Evolutionary conservation across 1,140 invertebrate genomes (phyloP).

Genomic region (Arion vulgaris): DNA sequence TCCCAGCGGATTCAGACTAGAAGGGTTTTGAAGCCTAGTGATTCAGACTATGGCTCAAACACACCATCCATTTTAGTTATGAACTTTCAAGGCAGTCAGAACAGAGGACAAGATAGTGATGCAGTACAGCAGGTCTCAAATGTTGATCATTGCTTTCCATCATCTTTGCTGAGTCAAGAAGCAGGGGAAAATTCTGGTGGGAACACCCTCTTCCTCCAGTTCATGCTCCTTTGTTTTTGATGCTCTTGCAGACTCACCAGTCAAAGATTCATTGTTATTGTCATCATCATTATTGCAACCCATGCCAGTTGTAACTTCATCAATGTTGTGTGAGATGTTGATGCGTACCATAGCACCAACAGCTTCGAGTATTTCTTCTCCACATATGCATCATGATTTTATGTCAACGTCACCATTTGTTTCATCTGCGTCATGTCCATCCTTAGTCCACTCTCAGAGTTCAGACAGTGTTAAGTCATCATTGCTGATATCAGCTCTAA

Average conservation of each 20-base stretch:
- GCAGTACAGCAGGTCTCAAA: background rate
- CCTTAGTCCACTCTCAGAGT: background rate
- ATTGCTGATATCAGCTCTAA: background rate
- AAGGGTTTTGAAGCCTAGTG: background rate
- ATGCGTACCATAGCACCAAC: background rate
- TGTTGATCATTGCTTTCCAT: background rate
- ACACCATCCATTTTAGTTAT: background rate
- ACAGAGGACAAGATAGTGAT: background rate
- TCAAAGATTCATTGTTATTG: constrained; percentile 6
- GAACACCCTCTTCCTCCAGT: background rate
- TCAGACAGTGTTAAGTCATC: background rate
- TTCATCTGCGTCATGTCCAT: background rate
- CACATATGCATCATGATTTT: too few species aligned
- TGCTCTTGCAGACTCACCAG: constrained; percentile 17
- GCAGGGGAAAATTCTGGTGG: background rate
- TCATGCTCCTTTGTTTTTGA: constrained; percentile 14
- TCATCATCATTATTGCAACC: background rate
- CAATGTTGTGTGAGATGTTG: constrained; percentile 12
- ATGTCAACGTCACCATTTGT: too few species aligned
- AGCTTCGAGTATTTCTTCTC: background rate
- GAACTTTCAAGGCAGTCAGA: background rate
- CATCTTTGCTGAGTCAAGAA: background rate
- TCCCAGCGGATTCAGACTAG: background rate
- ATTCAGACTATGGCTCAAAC: background rate
- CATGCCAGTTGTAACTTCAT: background rate